These are phyloP conservation scores for Leucopsar rothschildi DNA, from an alignment of 2,113 vertebrate genomes.

Conservation along the genomic window DNA sequence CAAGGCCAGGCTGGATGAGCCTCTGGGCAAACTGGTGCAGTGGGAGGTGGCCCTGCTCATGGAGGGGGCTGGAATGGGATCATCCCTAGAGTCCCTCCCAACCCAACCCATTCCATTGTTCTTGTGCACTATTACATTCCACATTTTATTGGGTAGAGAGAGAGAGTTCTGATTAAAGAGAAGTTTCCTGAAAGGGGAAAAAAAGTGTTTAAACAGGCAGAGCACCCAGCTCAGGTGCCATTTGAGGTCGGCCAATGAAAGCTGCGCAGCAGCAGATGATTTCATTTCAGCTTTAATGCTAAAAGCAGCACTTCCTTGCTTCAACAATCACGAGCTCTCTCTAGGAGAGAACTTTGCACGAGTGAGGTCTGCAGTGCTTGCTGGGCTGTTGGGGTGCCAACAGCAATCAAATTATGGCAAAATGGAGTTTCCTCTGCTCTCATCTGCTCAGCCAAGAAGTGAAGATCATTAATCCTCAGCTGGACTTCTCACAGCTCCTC, in stretches of 20 bases:
- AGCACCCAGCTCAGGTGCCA: background rate
- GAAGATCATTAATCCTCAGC: background rate
- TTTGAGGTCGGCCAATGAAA: background rate
- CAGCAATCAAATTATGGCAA: background rate
- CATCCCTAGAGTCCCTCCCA: background rate
- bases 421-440: background rate
- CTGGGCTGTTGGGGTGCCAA: background rate
- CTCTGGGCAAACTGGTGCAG: background rate
- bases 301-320: background rate
- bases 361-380: background rate
- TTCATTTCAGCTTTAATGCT: background rate
- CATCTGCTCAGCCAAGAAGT: background rate
- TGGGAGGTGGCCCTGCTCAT: background rate
- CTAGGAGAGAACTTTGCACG: rapidly evolving
- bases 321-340: background rate
- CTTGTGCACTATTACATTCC: background rate
- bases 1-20: background rate
- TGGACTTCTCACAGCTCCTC: background rate
- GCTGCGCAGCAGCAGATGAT: background rate
- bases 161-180: background rate
- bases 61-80: background rate
- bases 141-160: background rate
- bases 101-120: rapidly evolving
- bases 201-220: background rate
- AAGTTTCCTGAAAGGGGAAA: background rate